Conservation (phyloP, 2,797 vertebrate genomes). For the Eidolon dupreanum region DNA sequence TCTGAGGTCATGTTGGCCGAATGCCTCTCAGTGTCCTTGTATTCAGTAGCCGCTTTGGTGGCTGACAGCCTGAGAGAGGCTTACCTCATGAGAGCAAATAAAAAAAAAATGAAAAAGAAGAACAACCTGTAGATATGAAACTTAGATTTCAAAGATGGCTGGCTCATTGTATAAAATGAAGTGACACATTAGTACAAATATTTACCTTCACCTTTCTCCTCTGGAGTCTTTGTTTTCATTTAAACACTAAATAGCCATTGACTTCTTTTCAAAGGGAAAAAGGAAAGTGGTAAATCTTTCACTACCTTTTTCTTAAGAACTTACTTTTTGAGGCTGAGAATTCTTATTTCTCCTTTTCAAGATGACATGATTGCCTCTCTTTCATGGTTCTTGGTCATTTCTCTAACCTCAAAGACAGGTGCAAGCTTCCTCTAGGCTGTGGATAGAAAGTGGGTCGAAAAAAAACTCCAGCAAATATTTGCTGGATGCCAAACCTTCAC, state of each 20-base stretch:
- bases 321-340: background rate
- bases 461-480: background rate
- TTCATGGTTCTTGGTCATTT: background rate
- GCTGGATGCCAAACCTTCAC: background rate
- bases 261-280: conserved; percentile 56
- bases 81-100: conserved; percentile 58
- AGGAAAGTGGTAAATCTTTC: conserved; percentile 42
- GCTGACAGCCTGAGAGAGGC: conserved; percentile 20
- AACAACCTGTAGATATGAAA: conserved; percentile 37
- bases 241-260: background rate
- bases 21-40: background rate
- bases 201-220: conserved; percentile 54
- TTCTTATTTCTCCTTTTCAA: background rate
- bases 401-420: background rate
- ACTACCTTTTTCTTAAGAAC: conserved; percentile 28
- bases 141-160: conserved; percentile 54
- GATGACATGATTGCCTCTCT: background rate
- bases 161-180: conserved; percentile 47
- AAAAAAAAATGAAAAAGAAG: background rate
- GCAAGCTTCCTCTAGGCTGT: background rate
- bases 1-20: conserved; percentile 64
- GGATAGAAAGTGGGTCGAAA: background rate
- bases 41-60: background rate
- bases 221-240: conserved; percentile 67
- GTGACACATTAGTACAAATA: conserved; percentile 69